phyloP scores from a whole-genome alignment of 35 echinoderm and acorn worm species.

The Eucidaris tribuloides region DNA sequence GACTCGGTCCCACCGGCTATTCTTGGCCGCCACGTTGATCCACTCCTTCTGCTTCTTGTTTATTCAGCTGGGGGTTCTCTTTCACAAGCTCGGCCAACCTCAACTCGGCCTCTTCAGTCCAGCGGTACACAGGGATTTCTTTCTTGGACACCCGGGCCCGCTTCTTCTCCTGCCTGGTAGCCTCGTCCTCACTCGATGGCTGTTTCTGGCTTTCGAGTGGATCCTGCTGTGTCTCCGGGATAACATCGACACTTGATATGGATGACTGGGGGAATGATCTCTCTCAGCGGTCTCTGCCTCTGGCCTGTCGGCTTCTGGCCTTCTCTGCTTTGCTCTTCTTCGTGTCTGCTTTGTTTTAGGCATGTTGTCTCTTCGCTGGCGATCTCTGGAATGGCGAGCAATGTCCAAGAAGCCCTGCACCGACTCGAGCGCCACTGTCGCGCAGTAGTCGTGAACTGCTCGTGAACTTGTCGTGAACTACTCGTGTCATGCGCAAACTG shows the following conservation, averaged over 20 bases:
- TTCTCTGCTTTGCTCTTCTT: slow-evolving; percentile 61
- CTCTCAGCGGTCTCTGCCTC: slow-evolving; percentile 56
- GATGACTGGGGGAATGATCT: slow-evolving; percentile 39
- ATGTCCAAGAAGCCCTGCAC: slow-evolving; percentile 37
- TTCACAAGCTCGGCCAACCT: slow-evolving; percentile 25
- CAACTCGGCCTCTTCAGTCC: slow-evolving; percentile 28
- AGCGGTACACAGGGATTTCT: slow-evolving; percentile 42
- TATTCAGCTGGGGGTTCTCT: slow-evolving; percentile 32
- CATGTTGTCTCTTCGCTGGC: slow-evolving; percentile 60
- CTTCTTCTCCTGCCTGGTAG: slow-evolving; percentile 45
- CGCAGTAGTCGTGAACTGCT: slow-evolving; percentile 27
- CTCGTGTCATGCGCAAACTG: too few relatives aligned
- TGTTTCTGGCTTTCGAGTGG: slow-evolving; percentile 38
- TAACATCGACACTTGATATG: slow-evolving; percentile 47
- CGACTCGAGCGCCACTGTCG: slow-evolving; percentile 22
- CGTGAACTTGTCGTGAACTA: background rate
- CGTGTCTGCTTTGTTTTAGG: slow-evolving; percentile 46
- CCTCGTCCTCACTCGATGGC: slow-evolving; percentile 38
- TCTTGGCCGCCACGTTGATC: slow-evolving; percentile 55
- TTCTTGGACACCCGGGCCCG: slow-evolving; percentile 50
- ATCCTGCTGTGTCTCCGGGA: slow-evolving; percentile 41
- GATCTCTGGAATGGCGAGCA: slow-evolving; percentile 57
- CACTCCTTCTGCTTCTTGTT: slow-evolving; percentile 53
- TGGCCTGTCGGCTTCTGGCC: slow-evolving; percentile 57
- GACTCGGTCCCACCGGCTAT: slow-evolving; percentile 22